phyloP scores from a whole-genome alignment of 2,797 vertebrate species.

The Myotis myotis region DNA sequence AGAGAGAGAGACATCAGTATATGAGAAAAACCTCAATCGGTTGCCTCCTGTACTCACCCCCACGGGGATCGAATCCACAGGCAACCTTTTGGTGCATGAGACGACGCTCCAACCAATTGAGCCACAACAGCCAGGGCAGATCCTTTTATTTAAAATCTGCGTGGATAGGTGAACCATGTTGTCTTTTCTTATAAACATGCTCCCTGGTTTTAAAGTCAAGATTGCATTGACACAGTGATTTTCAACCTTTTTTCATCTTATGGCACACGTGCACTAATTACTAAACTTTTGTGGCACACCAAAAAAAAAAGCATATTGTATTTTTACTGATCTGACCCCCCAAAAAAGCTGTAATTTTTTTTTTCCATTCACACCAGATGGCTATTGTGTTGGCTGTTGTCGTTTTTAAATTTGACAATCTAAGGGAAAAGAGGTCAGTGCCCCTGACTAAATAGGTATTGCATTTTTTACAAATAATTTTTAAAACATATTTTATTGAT shows the following conservation, averaged over 20 bases:
- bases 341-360: too few species aligned
- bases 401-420: neutral
- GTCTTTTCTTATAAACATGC: neutral
- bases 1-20: neutral
- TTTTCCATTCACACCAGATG: neutral
- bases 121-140: neutral
- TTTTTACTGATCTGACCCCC: neutral
- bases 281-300: neutral
- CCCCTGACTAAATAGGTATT: neutral
- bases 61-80: neutral
- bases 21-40: neutral
- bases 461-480: neutral
- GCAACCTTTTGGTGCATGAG: neutral
- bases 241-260: neutral
- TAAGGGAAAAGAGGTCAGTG: neutral
- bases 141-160: neutral
- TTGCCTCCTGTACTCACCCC: neutral
- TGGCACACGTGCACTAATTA: neutral
- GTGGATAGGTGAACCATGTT: neutral
- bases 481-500: neutral
- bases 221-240: neutral
- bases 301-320: neutral
- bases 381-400: neutral
- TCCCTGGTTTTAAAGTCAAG: neutral
- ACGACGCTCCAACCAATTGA: neutral